phyloP scores from a whole-genome alignment of 2,888 invertebrate species.

The Euzophera pinguis region DNA sequence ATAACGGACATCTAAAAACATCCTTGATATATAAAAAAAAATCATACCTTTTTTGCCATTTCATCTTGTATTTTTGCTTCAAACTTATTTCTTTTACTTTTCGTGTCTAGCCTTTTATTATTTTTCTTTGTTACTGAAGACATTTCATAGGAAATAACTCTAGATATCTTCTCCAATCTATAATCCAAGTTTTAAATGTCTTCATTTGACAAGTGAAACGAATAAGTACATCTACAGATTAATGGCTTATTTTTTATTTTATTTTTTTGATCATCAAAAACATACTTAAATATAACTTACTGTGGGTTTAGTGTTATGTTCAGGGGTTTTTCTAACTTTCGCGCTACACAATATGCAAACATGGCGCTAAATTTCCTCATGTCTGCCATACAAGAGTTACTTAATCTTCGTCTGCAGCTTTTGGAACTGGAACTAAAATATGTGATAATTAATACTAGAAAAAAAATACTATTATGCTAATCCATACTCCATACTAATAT shows the following conservation, averaged over 20 bases:
- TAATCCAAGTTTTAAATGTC: conserved; percentile 17
- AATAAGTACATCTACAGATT: too few species aligned
- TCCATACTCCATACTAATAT: too few species aligned
- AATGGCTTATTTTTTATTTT: too few species aligned
- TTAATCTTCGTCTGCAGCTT: conserved; percentile 17
- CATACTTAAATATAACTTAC: conserved; percentile 33
- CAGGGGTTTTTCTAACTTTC: conserved; percentile 36
- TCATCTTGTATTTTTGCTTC: conserved; percentile 38
- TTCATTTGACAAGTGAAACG: not conserved
- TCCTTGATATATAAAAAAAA: not conserved
- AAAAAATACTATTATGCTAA: not conserved
- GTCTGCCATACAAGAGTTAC: conserved; percentile 23
- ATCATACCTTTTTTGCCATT: conserved; percentile 44
- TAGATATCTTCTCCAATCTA: conserved; percentile 44
- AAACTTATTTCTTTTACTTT: conserved; percentile 15
- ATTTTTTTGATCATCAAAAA: too few species aligned
- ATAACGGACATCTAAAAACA: too few species aligned
- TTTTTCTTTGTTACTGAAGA: conserved; percentile 28
- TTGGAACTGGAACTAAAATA: conserved; percentile 11
- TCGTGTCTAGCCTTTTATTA: not conserved
- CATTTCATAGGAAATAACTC: conserved; percentile 45
- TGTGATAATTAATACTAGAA: not conserved
- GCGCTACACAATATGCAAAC: conserved; percentile 48
- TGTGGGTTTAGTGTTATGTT: conserved; percentile 38
- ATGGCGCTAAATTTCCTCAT: conserved; percentile 34